Percentiles rank a stretch among this genome's conserved stretches.
Evolutionary conservation across 2,113 vertebrate genomes (phyloP).

Genomic region (Cromileptes altivelis): DNA sequence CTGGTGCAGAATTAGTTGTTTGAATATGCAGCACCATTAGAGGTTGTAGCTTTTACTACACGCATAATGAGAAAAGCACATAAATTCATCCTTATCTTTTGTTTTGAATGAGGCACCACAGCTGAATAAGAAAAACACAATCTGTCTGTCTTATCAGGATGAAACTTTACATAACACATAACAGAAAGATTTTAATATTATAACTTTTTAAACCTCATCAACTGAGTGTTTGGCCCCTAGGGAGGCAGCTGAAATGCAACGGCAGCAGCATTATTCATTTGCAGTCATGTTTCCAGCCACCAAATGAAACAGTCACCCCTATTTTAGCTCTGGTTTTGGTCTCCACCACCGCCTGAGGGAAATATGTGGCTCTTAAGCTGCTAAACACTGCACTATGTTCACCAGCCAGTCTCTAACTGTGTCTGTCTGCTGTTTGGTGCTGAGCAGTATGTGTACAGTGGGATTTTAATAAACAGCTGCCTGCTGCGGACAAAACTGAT

Average conservation of each 20-base stretch:
- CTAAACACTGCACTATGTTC: neutral
- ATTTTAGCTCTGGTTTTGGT: neutral
- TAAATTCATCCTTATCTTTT: neutral
- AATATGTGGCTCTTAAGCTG: neutral
- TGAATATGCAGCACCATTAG: slow-evolving; percentile 28
- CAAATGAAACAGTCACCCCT: neutral
- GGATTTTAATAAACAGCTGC: neutral
- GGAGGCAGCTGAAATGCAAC: neutral
- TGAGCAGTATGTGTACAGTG: neutral
- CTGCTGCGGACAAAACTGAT: neutral
- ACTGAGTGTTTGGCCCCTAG: neutral
- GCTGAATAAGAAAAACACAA: neutral
- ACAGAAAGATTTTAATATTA: neutral
- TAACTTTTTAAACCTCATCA: neutral
- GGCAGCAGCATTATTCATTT: neutral
- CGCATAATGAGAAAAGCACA: neutral
- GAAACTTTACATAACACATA: neutral
- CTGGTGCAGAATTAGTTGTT: slow-evolving; percentile 15
- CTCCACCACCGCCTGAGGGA: neutral
- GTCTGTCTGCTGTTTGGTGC: too few relatives aligned
- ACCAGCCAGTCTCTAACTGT: neutral
- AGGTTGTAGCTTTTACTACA: neutral
- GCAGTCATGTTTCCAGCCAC: neutral
- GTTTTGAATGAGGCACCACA: neutral
- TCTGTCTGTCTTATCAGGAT: neutral